A percentile compares a stretch with the other conserved stretches of the same genome.
Conservation (phyloP, 2,113 vertebrate genomes). For the Takifugu flavidus region DNA sequence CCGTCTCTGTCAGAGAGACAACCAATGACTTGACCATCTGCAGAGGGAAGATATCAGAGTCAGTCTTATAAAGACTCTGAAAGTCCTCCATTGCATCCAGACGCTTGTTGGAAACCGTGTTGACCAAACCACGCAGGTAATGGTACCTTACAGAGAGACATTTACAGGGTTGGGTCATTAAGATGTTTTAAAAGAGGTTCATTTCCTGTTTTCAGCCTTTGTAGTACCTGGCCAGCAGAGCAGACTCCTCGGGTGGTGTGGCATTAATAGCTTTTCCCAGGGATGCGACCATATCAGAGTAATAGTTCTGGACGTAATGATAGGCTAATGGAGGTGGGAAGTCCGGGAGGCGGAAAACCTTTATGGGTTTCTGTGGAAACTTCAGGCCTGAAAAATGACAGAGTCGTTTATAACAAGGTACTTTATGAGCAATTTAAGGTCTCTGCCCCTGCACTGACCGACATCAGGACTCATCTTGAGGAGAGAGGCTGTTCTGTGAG, state of each 20-base stretch:
- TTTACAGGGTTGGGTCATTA: background rate
- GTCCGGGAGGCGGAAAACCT: constrained; percentile 86
- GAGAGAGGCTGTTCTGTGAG: constrained; percentile 69
- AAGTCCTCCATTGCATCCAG: constrained; percentile 89
- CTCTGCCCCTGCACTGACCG: constrained; percentile 40
- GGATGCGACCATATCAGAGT: constrained; percentile 76
- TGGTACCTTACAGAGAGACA: constrained; percentile 78
- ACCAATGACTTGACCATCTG: constrained; percentile 83
- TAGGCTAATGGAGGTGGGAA: constrained; percentile 85
- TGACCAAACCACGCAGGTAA: constrained; percentile 89
- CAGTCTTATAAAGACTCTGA: constrained; percentile 92
- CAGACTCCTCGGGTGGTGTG: constrained; percentile 76
- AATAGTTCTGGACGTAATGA: constrained; percentile 86
- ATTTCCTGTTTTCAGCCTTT: no score
- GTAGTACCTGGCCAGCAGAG: constrained; percentile 82
- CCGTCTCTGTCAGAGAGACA: constrained; percentile 70
- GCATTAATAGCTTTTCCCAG: constrained; percentile 82
- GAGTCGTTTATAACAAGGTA: background rate
- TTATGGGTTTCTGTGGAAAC: constrained; percentile 59
- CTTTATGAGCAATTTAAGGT: no score
- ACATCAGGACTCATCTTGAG: constrained; percentile 48
- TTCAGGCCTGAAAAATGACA: constrained; percentile 66
- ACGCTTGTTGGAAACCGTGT: constrained; percentile 80
- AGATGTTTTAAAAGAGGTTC: no score
- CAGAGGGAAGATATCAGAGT: constrained; percentile 86